phyloP scores from a whole-genome alignment of 2,113 vertebrate species.

The Pelusios castaneus region DNA sequence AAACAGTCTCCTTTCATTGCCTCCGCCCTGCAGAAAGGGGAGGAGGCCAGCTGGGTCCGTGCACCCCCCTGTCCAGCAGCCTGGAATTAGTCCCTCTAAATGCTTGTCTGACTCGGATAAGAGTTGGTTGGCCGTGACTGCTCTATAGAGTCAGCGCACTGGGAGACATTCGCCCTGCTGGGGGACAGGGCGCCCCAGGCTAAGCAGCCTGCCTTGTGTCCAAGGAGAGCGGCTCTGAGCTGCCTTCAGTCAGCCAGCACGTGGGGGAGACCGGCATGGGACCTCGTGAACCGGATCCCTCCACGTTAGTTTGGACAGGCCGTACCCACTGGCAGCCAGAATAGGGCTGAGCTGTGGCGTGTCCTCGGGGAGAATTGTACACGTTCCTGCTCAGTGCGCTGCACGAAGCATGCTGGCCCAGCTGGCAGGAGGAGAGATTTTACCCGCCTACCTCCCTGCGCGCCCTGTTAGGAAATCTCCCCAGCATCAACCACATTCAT shows the following conservation, averaged over 20 bases:
- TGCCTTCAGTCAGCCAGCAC: background rate
- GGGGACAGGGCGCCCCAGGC: background rate
- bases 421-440: background rate
- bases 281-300: background rate
- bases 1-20: background rate
- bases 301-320: background rate
- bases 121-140: background rate
- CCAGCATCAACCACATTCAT: background rate
- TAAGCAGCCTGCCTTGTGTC: background rate
- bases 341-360: background rate
- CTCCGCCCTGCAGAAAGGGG: background rate
- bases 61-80: conserved; percentile 37
- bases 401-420: background rate
- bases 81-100: conserved; percentile 3
- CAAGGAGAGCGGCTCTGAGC: too few relatives aligned
- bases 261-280: background rate
- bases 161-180: background rate
- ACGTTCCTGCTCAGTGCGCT: background rate
- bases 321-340: background rate
- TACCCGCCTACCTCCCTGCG: too few relatives aligned
- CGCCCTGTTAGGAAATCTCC: background rate
- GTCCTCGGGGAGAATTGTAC: background rate
- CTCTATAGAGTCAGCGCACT: background rate
- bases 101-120: conserved; percentile 8
- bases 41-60: background rate